phyloP scores from a whole-genome alignment of 2,888 invertebrate genomes.

The Pinctada fucata region DNA sequence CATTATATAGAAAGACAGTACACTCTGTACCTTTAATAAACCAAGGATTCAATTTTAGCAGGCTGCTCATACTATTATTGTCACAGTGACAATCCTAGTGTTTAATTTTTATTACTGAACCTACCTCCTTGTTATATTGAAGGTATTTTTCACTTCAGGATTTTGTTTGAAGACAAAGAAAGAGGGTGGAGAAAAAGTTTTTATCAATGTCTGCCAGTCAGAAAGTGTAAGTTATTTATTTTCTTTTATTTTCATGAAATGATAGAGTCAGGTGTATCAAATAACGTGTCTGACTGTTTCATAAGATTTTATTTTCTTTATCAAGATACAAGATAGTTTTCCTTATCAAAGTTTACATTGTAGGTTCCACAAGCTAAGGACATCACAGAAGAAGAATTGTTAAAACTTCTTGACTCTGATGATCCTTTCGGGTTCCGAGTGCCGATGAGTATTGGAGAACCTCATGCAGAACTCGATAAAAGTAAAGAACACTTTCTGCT shows the following conservation, averaged over 20 bases:
- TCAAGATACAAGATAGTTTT: too few relatives aligned
- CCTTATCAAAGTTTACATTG: neutral
- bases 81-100: too few relatives aligned
- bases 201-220: slow-evolving; percentile 91
- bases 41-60: too few relatives aligned
- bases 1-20: too few relatives aligned
- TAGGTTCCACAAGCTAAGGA: slow-evolving; percentile 76
- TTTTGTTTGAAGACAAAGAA: slow-evolving; percentile 74
- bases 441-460: slow-evolving; percentile 93
- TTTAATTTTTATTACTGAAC: too few relatives aligned
- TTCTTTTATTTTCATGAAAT: too few relatives aligned
- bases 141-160: slow-evolving; percentile 51
- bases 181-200: slow-evolving; percentile 77
- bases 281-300: too few relatives aligned
- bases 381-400: slow-evolving; percentile 81
- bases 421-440: slow-evolving; percentile 86
- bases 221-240: slow-evolving; percentile 81
- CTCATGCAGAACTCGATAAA: slow-evolving; percentile 87
- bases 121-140: too few relatives aligned
- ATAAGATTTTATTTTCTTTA: too few relatives aligned
- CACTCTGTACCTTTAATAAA: too few relatives aligned
- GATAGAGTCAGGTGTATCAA: too few relatives aligned
- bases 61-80: too few relatives aligned
- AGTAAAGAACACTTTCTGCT: slow-evolving; percentile 66
- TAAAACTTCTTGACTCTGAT: slow-evolving; percentile 83